Conservation (phyloP, 2,888 invertebrate species). For the Archaeoteleia sp. region DNA sequence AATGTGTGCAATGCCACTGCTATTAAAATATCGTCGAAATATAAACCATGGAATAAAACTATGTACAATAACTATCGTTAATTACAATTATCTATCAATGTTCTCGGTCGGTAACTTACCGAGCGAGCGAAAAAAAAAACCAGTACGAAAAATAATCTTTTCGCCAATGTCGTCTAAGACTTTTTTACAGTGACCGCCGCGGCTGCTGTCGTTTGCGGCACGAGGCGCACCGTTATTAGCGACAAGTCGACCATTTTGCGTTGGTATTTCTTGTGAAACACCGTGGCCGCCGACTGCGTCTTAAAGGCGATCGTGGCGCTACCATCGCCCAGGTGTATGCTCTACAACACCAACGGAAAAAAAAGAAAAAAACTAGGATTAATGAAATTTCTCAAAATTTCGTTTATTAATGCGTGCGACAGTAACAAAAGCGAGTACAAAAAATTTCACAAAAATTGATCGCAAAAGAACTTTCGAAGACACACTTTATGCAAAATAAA, state of each 20-base stretch:
- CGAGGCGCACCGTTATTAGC: slow-evolving; percentile 76
- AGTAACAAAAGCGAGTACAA: too few relatives aligned
- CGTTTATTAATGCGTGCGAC: not conserved
- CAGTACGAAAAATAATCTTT: too few relatives aligned
- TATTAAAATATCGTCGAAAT: slow-evolving; percentile 25
- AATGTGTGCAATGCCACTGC: slow-evolving; percentile 12
- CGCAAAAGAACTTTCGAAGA: too few relatives aligned
- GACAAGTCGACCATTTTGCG: slow-evolving; percentile 78
- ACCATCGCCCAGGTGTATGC: slow-evolving; percentile 71
- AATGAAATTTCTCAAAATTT: slow-evolving; percentile 8
- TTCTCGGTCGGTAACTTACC: too few relatives aligned
- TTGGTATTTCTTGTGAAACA: slow-evolving; percentile 78
- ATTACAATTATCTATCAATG: not conserved
- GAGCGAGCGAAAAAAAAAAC: too few relatives aligned
- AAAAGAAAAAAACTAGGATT: slow-evolving; percentile 11
- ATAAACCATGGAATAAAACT: slow-evolving; percentile 17
- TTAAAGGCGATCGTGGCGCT: slow-evolving; percentile 76
- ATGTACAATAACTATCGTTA: slow-evolving; percentile 17
- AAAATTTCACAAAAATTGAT: too few relatives aligned
- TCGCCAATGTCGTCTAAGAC: slow-evolving; percentile 22
- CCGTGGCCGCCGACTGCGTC: slow-evolving; percentile 77
- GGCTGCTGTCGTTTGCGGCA: slow-evolving; percentile 60
- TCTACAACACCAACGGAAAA: slow-evolving; percentile 64
- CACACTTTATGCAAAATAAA: too few relatives aligned
- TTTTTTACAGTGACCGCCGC: slow-evolving; percentile 23